Conservation (phyloP, 37 sponge, comb jelly and placozoan genomes). For the Corticium candelabrum region DNA sequence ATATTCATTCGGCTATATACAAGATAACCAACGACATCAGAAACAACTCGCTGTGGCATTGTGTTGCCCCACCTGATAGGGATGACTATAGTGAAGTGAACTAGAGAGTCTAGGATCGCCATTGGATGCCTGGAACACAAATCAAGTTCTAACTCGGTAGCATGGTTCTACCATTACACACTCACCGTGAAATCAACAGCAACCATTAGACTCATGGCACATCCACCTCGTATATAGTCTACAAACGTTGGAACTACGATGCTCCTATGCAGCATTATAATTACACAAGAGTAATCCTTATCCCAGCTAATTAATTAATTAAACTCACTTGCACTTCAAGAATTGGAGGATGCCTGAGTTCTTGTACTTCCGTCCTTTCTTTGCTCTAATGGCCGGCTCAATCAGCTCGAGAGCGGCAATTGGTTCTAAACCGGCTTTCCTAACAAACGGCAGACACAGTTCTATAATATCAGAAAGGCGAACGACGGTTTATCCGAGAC, state of each 20-base stretch:
- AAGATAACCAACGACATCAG: too few species aligned
- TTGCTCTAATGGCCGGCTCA: constrained; percentile 53
- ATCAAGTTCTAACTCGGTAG: background rate
- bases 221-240: background rate
- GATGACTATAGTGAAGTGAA: constrained; percentile 9
- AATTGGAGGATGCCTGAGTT: constrained; percentile 64
- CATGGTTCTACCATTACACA: too few species aligned
- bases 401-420: constrained; percentile 45
- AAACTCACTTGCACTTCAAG: constrained; percentile 37
- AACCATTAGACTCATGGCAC: background rate
- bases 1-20: background rate
- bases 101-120: constrained; percentile 1
- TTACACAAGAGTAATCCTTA: too few species aligned
- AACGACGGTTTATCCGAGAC: too few species aligned
- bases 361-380: constrained; percentile 59
- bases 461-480: too few species aligned
- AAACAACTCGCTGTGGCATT: too few species aligned
- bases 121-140: constrained; percentile 7
- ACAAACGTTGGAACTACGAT: background rate
- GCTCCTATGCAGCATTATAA: too few species aligned
- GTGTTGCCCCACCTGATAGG: background rate
- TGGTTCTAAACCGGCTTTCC: background rate
- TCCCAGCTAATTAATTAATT: too few species aligned
- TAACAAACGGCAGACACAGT: too few species aligned
- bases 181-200: constrained; percentile 1